These are phyloP conservation scores for Falco cherrug DNA, from an alignment of 2,797 vertebrate genomes.

Conservation along the genomic window DNA sequence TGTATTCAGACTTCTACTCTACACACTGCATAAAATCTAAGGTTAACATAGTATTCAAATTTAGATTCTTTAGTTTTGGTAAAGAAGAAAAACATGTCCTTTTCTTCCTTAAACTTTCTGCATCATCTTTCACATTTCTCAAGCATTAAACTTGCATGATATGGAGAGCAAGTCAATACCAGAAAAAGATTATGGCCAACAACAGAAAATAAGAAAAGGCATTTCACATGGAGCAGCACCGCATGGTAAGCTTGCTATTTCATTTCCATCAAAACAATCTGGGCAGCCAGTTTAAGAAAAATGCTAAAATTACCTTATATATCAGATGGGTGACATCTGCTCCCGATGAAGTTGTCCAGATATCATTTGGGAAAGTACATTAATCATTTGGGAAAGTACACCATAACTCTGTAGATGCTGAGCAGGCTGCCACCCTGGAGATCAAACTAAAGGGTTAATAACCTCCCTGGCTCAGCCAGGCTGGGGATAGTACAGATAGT, in stretches of 20 bases:
- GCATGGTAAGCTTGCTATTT: background rate
- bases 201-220: background rate
- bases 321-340: background rate
- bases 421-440: background rate
- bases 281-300: background rate
- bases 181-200: background rate
- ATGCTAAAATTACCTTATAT: background rate
- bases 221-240: background rate
- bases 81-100: background rate
- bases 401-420: background rate
- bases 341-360: background rate
- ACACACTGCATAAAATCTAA: background rate
- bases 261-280: background rate
- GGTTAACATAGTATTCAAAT: background rate
- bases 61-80: background rate
- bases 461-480: background rate
- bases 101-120: background rate
- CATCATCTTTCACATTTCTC: background rate
- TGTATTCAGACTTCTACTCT: background rate
- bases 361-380: conserved; percentile 2
- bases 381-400: too few species aligned
- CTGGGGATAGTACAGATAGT: background rate
- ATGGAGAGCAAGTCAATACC: background rate
- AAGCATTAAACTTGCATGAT: background rate
- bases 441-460: background rate